Evolutionary conservation across 2,888 invertebrate species (phyloP), one percentile per base, ranked within the genome.

Genomic region (Phragmatobia fuliginosa): DNA sequence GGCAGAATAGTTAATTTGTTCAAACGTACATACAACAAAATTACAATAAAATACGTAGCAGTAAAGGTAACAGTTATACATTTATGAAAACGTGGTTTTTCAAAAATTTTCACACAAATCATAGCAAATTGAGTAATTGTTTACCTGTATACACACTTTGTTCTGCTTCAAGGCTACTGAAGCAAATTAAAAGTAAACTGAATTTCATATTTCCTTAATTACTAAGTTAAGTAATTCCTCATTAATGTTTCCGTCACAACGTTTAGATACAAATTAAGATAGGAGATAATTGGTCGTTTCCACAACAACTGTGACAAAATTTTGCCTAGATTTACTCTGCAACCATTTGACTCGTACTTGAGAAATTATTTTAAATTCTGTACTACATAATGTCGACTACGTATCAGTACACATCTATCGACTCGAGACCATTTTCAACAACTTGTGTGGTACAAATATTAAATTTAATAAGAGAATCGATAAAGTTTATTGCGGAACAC

Each of bases 381-480:
- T 18, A 64, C 63, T 49, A 52, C 18, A 65, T 38, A n/a, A 11
- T 58, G 25, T 62, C 56, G 32, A 36, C 38, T 56, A 32, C 21
- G 61, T 56, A 66, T 56, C 62, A n/a, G 61, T 66, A 70, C 25
- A 56, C 38, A 66, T 65, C 33, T 66, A 62, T 25, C 16, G 28
- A 21, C 28, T 67, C 36, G 65, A 61, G 67, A 72, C 71, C 58
- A 59, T 70, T 73, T 56, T 71, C 68, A 69, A 72, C 79, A 68
- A 66, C 68, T 69, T 82, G 81, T 82, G 79, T 70, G 74, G 73
- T 69, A 81, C 78, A 86, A 87, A 88, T 90, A 91, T 91, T 89
- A 91, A 91, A 91, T 92, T 90, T 92, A 92, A 93, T 92, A 92
- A 90, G 90, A 85, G 85, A 90, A 92, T 92, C 94, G 94, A 94